These are phyloP conservation scores for Mylabris phalerata DNA, from an alignment of 1,140 invertebrate genomes.

Conservation along the genomic window DNA sequence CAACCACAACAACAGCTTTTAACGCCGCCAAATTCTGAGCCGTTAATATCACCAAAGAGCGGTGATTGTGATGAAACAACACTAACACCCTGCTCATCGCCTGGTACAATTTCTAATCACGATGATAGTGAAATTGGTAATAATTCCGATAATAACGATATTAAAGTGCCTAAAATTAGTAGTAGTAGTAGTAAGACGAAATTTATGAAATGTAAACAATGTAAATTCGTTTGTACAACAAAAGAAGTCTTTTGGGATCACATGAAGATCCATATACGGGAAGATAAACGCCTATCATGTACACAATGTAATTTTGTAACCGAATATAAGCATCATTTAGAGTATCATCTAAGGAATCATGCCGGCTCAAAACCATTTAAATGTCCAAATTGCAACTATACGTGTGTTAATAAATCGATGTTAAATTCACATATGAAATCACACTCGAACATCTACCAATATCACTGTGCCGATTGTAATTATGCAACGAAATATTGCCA, in stretches of 20 bases:
- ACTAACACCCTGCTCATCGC: conserved; percentile 12
- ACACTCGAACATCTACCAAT: conserved; percentile 95
- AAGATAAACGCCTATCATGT: conserved; percentile 86
- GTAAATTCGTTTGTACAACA: conserved; percentile 72
- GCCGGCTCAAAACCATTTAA: conserved; percentile 94
- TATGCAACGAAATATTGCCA: conserved; percentile 99
- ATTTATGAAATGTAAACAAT: conserved; percentile 89
- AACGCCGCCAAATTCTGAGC: conserved; percentile 43
- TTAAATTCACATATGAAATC: conserved; percentile 97
- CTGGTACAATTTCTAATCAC: conserved; percentile 16
- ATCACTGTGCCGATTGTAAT: conserved; percentile 88
- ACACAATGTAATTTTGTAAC: conserved; percentile 94
- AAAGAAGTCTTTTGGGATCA: conserved; percentile 94
- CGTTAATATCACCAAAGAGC: conserved; percentile 23
- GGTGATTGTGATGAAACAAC: conserved; percentile 12
- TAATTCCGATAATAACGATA: conserved; percentile 53
- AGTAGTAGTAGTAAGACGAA: conserved; percentile 74
- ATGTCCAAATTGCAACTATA: conserved; percentile 85
- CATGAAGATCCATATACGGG: conserved; percentile 81
- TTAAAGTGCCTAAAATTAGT: conserved; percentile 66
- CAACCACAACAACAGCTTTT: conserved; percentile 38
- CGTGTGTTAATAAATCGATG: conserved; percentile 99
- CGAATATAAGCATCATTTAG: conserved; percentile 97
- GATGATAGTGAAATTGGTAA: conserved; percentile 26
- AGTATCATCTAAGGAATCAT: conserved; percentile 96